These are phyloP conservation scores for Thecocarcelia acutangulata DNA, from an alignment of 2,888 invertebrate species.

Conservation along the genomic window DNA sequence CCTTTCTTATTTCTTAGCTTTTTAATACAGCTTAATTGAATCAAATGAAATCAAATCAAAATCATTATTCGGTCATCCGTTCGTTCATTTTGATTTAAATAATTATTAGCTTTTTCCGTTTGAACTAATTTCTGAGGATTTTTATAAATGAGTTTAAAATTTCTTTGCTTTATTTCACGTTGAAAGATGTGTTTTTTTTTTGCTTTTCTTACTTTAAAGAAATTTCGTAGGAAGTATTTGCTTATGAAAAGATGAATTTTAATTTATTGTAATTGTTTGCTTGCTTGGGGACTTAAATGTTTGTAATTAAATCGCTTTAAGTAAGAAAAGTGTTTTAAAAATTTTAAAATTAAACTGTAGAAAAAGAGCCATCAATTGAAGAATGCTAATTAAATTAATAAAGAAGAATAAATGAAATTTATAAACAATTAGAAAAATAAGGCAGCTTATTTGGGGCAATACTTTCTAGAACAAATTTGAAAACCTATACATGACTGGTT, in stretches of 20 bases:
- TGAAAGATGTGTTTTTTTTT: conserved; percentile 20
- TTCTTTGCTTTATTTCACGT: conserved; percentile 9
- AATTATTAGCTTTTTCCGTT: conserved; percentile 68
- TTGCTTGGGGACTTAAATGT: conserved; percentile 24
- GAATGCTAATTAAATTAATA: conserved; percentile 60
- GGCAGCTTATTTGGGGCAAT: too few relatives aligned
- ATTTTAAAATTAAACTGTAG: conserved; percentile 17
- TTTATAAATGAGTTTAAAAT: conserved; percentile 42
- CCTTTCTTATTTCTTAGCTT: conserved; percentile 7
- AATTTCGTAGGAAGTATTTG: conserved; percentile 13
- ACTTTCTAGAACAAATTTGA: background rate
- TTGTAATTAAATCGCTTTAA: conserved; percentile 59
- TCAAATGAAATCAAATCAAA: conserved; percentile 57
- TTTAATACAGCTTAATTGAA: conserved; percentile 59
- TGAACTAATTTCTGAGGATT: conserved; percentile 65
- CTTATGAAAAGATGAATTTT: conserved; percentile 14
- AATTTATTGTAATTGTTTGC: conserved; percentile 32
- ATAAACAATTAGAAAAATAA: background rate
- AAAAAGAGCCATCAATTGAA: conserved; percentile 30
- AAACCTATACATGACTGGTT: too few relatives aligned
- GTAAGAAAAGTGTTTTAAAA: conserved; percentile 24
- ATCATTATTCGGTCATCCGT: conserved; percentile 24
- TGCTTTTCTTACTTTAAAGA: conserved; percentile 9
- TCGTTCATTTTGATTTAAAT: conserved; percentile 57
- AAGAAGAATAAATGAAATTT: conserved; percentile 20